Evolutionary conservation across 2,797 vertebrate genomes (phyloP).

Genomic region (Microcaecilia unicolor): DNA sequence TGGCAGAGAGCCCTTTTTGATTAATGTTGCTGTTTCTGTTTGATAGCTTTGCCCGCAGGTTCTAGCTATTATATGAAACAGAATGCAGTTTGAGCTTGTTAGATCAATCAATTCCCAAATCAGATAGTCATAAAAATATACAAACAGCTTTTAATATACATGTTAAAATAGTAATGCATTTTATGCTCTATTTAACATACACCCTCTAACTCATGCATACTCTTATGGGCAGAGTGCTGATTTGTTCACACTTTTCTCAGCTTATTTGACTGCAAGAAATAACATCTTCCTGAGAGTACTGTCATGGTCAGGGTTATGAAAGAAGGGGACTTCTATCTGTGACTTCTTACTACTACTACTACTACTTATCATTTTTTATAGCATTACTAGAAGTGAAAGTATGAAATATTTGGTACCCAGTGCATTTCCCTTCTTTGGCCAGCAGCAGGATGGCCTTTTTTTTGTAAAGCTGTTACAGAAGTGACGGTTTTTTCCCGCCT

Average conservation of each 20-base stretch:
- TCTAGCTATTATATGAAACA: slow-evolving; percentile 45
- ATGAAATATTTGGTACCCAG: too few species aligned
- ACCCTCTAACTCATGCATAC: too few species aligned
- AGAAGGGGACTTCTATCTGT: too few species aligned
- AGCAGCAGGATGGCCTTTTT: too few species aligned
- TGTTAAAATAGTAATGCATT: slow-evolving; percentile 9
- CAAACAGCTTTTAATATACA: slow-evolving; percentile 28
- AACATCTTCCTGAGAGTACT: too few species aligned
- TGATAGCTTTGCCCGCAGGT: slow-evolving; percentile 48
- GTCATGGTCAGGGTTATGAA: too few species aligned
- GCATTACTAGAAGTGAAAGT: too few species aligned
- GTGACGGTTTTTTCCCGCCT: too few species aligned
- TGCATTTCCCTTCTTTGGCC: too few species aligned
- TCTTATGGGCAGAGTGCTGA: background rate
- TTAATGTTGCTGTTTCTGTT: slow-evolving; percentile 61
- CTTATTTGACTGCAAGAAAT: background rate
- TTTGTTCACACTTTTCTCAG: background rate
- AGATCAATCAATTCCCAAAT: slow-evolving; percentile 49
- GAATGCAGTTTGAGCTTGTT: slow-evolving; percentile 50
- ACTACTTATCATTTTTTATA: too few species aligned
- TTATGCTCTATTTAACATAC: background rate
- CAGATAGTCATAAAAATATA: slow-evolving; percentile 31
- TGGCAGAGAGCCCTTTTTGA: slow-evolving; percentile 51
- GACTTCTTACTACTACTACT: too few species aligned
- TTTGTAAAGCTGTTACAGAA: too few species aligned